Conservation (phyloP, 1,140 invertebrate species). For the Wasmannia auropunctata region DNA sequence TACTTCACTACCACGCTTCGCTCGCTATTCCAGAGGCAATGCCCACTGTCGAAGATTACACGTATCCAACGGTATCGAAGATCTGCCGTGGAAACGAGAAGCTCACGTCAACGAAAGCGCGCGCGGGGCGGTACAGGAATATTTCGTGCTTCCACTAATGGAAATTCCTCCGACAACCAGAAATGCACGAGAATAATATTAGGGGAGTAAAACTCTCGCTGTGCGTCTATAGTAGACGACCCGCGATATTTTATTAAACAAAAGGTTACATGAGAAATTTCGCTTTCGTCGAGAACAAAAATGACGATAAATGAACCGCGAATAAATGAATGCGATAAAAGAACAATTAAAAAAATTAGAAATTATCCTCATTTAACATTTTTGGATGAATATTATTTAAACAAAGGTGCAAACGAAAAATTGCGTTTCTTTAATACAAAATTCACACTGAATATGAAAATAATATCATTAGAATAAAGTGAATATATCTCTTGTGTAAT, state of each 20-base stretch:
- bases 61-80: constrained; percentile 52
- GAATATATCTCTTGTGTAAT: background rate
- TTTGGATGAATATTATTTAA: background rate
- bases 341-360: background rate
- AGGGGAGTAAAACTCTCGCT: constrained; percentile 12
- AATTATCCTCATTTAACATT: background rate
- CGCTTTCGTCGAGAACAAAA: background rate
- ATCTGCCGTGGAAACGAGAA: constrained; percentile 50
- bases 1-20: constrained; percentile 49
- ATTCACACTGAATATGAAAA: background rate
- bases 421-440: background rate
- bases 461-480: background rate
- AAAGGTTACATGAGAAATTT: background rate
- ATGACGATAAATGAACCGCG: too few relatives aligned
- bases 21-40: constrained; percentile 36
- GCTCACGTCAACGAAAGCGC: constrained; percentile 38
- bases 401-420: background rate
- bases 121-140: constrained; percentile 39
- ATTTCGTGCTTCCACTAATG: constrained; percentile 49
- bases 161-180: constrained; percentile 47
- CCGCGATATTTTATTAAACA: background rate
- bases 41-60: constrained; percentile 57
- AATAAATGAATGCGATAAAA: background rate
- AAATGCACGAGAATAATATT: constrained; percentile 30
- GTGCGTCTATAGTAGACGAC: background rate